phyloP scores from a whole-genome alignment of 2,888 invertebrate species.

The Macrosiphum euphorbiae region DNA sequence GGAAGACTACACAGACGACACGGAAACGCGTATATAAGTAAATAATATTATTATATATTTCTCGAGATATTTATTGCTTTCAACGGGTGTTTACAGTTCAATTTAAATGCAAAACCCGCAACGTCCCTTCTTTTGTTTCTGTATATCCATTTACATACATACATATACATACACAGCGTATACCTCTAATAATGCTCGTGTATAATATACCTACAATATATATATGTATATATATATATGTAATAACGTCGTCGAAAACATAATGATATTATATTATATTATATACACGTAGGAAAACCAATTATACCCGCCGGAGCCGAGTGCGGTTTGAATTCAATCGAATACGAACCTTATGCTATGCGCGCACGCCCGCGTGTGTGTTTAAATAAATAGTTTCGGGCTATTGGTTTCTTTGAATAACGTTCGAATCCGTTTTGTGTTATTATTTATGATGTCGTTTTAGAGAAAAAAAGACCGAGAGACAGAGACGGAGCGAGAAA shows the following conservation, averaged over 20 bases:
- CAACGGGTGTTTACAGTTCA: constrained; percentile 60
- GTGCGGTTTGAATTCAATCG: constrained; percentile 60
- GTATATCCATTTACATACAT: not conserved
- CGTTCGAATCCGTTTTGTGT: constrained; percentile 46
- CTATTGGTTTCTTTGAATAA: constrained; percentile 51
- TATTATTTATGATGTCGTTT: constrained; percentile 62
- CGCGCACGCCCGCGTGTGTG: not conserved
- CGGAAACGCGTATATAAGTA: not conserved
- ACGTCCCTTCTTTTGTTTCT: constrained; percentile 47
- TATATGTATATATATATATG: not conserved
- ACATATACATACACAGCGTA: not conserved
- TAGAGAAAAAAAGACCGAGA: constrained; percentile 7
- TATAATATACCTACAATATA: not conserved
- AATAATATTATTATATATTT: not conserved
- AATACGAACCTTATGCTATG: constrained; percentile 33
- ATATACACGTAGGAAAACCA: constrained; percentile 40
- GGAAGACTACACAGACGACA: not conserved
- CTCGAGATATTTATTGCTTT: constrained; percentile 48
- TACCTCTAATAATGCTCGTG: not conserved
- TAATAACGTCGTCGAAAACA: constrained; percentile 38
- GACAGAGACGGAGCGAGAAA: constrained; percentile 24
- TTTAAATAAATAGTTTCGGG: constrained; percentile 64
- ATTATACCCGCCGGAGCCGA: constrained; percentile 27
- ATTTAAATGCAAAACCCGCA: constrained; percentile 64
- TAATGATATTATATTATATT: not conserved